Conservation (phyloP, 2,888 invertebrate genomes). For the Stramonita haemastoma region DNA sequence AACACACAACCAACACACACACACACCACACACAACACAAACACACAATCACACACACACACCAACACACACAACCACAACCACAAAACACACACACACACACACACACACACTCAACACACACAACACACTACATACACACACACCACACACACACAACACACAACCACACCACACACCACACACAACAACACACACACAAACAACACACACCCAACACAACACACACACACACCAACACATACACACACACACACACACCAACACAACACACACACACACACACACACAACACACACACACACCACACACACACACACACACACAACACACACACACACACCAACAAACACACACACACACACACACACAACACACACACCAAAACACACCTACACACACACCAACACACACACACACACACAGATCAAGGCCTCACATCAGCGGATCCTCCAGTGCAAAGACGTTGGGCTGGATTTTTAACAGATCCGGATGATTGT, state of each 20-base stretch:
- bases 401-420: neutral
- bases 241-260: neutral
- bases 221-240: neutral
- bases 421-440: neutral
- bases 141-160: too few species aligned
- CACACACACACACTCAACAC: too few species aligned
- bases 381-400: neutral
- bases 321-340: neutral
- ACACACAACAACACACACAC: neutral
- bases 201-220: neutral
- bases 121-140: too few species aligned
- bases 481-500: slow-evolving; percentile 1
- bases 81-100: too few species aligned
- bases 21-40: too few species aligned
- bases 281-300: neutral
- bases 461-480: neutral
- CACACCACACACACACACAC: neutral
- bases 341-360: neutral
- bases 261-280: neutral
- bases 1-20: too few species aligned
- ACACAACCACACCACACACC: neutral
- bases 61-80: too few species aligned
- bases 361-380: neutral
- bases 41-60: too few species aligned
- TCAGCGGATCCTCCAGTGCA: neutral